These are phyloP conservation scores for Drosophila mercatorum DNA, from an alignment of 2,888 invertebrate species.

Conservation along the genomic window DNA sequence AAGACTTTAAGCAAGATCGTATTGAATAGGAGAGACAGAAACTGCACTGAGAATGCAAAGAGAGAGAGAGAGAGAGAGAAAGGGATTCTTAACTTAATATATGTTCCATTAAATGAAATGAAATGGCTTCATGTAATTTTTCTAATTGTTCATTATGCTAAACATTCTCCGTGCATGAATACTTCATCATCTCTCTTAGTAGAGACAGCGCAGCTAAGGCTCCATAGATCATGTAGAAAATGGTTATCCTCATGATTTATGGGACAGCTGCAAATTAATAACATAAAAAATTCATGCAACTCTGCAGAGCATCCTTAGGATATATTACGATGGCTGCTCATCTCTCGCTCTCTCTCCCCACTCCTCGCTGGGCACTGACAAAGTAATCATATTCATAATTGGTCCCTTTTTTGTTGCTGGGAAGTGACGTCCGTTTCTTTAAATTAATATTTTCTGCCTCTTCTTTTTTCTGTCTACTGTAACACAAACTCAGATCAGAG, in stretches of 20 bases:
- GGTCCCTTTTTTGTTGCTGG: conserved; percentile 19
- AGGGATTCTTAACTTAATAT: neutral
- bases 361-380: conserved; percentile 10
- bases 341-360: neutral
- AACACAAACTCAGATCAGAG: conserved; percentile 44
- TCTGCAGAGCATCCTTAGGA: conserved; percentile 20
- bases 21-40: neutral
- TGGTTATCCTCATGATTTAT: conserved; percentile 56
- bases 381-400: conserved; percentile 49
- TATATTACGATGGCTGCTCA: conserved; percentile 12
- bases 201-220: neutral
- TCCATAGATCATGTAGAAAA: conserved; percentile 54
- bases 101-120: conserved; percentile 12
- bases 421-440: conserved; percentile 39
- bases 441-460: conserved; percentile 49
- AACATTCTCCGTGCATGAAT: conserved; percentile 7
- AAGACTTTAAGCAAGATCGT: neutral
- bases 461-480: conserved; percentile 28
- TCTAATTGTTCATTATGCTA: conserved; percentile 36
- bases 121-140: conserved; percentile 25
- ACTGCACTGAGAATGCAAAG: neutral
- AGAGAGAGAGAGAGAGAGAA: neutral
- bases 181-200: conserved; percentile 18
- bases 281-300: conserved; percentile 54
- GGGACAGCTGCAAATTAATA: conserved; percentile 63